Base-by-base conservation (phyloP, 2,888 invertebrate genomes). In the Thereva unica region DNA sequence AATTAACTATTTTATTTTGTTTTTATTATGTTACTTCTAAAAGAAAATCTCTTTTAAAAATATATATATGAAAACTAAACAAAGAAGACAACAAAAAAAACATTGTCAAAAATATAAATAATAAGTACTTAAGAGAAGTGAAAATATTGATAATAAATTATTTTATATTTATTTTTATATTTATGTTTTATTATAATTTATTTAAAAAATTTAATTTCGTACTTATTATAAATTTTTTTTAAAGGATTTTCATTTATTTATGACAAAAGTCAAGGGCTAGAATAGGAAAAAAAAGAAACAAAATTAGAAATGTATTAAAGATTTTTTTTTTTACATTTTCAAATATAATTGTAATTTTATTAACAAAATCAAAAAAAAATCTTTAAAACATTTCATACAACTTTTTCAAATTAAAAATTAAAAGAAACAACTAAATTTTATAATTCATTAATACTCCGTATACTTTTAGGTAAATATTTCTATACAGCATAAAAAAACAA, bases 1-100 rank as follows among this genome's bases (percentile, higher is more conserved):
- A n/a, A 41, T 67, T 41, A 38, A 64, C 65, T 68, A 8, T 47
- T 8, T 50, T 61, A 52, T 44, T 63, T 64, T 40, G 55, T 66
- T 38, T 55, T 64, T 44, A 34, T 59, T 56, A 35, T 63, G 12
- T 53, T 67, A 45, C 40, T 8, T 50, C 53, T 10, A 40, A 42
- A 35, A 35, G 38, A 38, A 54, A 55, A 37, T 55, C 35, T 66
- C 12, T 37, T 35, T 35, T 65, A 41, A 59, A 53, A 66, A n/a
- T n/a, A n/a, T n/a, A n/a, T 59, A 42, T 45, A 49, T 10, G 6
- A 66, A 45, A 44, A 49, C 65, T 47, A 57, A 56, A 68, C 38
- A 61, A 55, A 38, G 66, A 61, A 53, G 63, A 64, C 56, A 59
- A 57, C 54, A 61, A 56, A 44, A 54, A n/a, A 44, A 61, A 44